Evolutionary conservation across 1,140 invertebrate genomes (phyloP).

Genomic region (Pollicipes pollicipes): DNA sequence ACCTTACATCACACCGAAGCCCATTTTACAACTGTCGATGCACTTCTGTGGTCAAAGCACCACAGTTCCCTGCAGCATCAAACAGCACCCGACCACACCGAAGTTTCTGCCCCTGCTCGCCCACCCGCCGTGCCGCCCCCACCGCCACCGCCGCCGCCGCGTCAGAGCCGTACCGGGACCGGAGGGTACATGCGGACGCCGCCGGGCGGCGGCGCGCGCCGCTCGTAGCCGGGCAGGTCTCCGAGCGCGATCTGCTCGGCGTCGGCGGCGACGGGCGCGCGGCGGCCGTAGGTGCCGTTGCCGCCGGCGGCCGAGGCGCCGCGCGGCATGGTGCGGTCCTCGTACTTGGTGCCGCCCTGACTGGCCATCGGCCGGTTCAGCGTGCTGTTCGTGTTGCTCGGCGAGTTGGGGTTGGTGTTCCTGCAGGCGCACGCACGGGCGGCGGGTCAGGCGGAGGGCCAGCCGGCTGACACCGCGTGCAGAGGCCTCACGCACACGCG

Average conservation of each 20-base stretch:
- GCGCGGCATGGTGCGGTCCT: conserved; percentile 66
- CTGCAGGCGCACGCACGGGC: conserved; percentile 3
- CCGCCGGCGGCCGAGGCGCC: conserved; percentile 28
- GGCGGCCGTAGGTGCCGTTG: conserved; percentile 4
- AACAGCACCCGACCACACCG: no score
- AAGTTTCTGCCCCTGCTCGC: no score
- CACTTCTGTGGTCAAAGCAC: no score
- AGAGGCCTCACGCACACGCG: no score
- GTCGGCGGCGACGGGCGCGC: background rate
- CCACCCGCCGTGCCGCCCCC: no score
- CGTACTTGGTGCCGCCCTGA: conserved; percentile 77
- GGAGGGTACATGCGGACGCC: background rate
- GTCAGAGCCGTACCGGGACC: background rate
- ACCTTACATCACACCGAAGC: no score
- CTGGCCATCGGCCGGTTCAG: conserved; percentile 86
- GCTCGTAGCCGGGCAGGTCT: background rate
- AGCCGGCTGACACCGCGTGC: no score
- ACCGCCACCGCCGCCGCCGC: no score
- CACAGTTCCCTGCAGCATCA: no score
- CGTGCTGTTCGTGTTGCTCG: conserved; percentile 79
- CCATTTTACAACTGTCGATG: no score
- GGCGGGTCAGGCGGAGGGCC: no score
- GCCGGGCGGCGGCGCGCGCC: no score
- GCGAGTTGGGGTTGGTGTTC: conserved; percentile 38
- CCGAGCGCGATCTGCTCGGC: background rate